A percentile compares a stretch with the other conserved stretches of the same genome.
Evolutionary conservation across 1,140 invertebrate species (phyloP).

Genomic region (Potamilus streckersoni): DNA sequence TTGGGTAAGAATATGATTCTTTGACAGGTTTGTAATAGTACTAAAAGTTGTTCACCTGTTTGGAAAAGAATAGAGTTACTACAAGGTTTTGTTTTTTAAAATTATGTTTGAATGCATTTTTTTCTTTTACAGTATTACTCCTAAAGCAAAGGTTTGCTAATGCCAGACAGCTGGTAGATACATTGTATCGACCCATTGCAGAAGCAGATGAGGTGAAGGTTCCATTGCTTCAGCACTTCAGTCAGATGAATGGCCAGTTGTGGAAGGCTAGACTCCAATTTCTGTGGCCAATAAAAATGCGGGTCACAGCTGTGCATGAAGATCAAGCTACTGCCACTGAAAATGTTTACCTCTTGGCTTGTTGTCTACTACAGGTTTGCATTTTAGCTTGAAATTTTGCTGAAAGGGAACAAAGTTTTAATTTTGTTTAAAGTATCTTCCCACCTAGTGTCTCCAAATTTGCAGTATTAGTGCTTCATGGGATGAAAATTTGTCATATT

Average conservation of each 20-base stretch:
- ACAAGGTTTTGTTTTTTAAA: too few species aligned
- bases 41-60: too few species aligned
- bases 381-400: neutral
- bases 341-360: constrained; percentile 35
- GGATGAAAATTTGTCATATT: too few species aligned
- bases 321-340: constrained; percentile 22
- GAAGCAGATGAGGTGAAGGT: constrained; percentile 5
- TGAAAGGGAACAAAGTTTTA: neutral
- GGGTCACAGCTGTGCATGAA: constrained; percentile 20
- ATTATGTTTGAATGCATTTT: neutral
- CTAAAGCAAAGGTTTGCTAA: constrained; percentile 26
- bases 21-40: too few species aligned
- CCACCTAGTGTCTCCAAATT: too few species aligned
- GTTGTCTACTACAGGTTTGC: constrained; percentile 26
- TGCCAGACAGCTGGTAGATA: constrained; percentile 28
- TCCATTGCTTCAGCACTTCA: constrained; percentile 2
- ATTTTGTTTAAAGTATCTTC: too few species aligned
- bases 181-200: constrained; percentile 25
- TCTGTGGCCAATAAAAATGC: constrained; percentile 28
- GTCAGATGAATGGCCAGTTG: neutral
- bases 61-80: too few species aligned
- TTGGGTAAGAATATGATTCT: too few species aligned
- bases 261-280: constrained; percentile 26
- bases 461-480: too few species aligned
- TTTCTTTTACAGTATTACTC: neutral